Evolutionary conservation across 2,888 invertebrate genomes (phyloP).

Genomic region (Caenorhabditis parvicauda): DNA sequence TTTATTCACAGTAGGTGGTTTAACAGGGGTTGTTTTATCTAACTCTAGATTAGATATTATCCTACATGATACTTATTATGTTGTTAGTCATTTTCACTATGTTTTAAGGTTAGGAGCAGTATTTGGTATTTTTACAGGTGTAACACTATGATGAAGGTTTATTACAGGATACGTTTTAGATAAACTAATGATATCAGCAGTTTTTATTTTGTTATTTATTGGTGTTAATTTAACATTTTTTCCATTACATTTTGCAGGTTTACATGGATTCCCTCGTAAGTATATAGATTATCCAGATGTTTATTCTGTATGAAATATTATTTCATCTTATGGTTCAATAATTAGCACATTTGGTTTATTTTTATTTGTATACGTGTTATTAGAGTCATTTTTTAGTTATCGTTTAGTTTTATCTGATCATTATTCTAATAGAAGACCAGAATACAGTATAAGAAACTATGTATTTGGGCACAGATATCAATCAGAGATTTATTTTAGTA

Average conservation of each 20-base stretch:
- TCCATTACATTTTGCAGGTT: slow-evolving; percentile 77
- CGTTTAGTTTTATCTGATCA: slow-evolving; percentile 42
- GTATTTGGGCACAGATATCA: slow-evolving; percentile 49
- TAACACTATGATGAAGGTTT: slow-evolving; percentile 75
- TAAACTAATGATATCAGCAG: slow-evolving; percentile 70
- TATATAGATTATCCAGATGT: slow-evolving; percentile 76
- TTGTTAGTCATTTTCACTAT: slow-evolving; percentile 81
- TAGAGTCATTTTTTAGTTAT: slow-evolving; percentile 66
- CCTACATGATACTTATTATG: slow-evolving; percentile 81
- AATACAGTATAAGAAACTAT: slow-evolving; percentile 36
- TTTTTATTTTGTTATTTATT: slow-evolving; percentile 75
- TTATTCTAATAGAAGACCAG: slow-evolving; percentile 43
- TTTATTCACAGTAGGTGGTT: slow-evolving; percentile 76
- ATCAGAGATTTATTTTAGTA: slow-evolving; percentile 43
- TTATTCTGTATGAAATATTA: slow-evolving; percentile 72
- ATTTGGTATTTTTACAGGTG: slow-evolving; percentile 76
- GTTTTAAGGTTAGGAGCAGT: slow-evolving; percentile 79
- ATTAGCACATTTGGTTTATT: slow-evolving; percentile 71
- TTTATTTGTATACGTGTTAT: slow-evolving; percentile 70
- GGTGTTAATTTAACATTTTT: slow-evolving; percentile 79
- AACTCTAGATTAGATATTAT: slow-evolving; percentile 78
- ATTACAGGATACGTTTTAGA: slow-evolving; percentile 72
- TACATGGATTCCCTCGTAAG: slow-evolving; percentile 76
- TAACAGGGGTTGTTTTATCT: slow-evolving; percentile 69
- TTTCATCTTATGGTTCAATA: slow-evolving; percentile 73